These are phyloP conservation scores for Masnerella sp. DNA, from an alignment of 2,888 invertebrate species.

Conservation along the genomic window DNA sequence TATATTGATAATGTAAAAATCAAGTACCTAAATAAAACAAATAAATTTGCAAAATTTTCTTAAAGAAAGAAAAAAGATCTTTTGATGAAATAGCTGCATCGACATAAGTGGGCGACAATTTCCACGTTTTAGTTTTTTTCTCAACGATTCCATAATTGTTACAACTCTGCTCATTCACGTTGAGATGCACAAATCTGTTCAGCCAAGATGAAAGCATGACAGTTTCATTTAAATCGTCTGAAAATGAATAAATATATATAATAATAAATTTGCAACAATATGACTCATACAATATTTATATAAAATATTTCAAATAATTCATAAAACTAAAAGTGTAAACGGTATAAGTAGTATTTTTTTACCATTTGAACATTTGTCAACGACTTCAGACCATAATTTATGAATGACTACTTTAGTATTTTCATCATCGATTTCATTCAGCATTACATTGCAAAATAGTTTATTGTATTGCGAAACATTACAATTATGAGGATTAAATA, in stretches of 20 bases:
- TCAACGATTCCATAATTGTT: not conserved
- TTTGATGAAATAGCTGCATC: constrained; percentile 66
- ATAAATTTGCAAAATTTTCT: constrained; percentile 55
- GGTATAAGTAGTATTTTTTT: constrained; percentile 19
- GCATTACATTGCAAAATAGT: constrained; percentile 30
- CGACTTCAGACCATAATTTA: constrained; percentile 8
- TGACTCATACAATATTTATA: no score
- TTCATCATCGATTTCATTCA: not conserved
- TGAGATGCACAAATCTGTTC: constrained; percentile 39
- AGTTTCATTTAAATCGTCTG: constrained; percentile 58
- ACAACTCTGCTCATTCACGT: not conserved
- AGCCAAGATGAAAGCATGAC: constrained; percentile 55
- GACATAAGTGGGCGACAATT: constrained; percentile 66
- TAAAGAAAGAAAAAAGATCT: constrained; percentile 63
- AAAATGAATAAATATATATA: constrained; percentile 37
- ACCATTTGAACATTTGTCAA: constrained; percentile 60
- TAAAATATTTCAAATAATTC: constrained; percentile 1
- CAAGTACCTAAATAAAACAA: constrained; percentile 45
- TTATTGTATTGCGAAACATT: constrained; percentile 17
- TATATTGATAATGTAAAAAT: not conserved
- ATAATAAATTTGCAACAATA: no score
- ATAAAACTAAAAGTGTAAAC: not conserved
- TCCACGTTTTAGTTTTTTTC: constrained; percentile 51
- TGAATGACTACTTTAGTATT: not conserved
- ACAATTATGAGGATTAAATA: constrained; percentile 5